These are phyloP conservation scores for Harpagoxenus sublaevis DNA, from an alignment of 2,888 invertebrate species.

Conservation along the genomic window DNA sequence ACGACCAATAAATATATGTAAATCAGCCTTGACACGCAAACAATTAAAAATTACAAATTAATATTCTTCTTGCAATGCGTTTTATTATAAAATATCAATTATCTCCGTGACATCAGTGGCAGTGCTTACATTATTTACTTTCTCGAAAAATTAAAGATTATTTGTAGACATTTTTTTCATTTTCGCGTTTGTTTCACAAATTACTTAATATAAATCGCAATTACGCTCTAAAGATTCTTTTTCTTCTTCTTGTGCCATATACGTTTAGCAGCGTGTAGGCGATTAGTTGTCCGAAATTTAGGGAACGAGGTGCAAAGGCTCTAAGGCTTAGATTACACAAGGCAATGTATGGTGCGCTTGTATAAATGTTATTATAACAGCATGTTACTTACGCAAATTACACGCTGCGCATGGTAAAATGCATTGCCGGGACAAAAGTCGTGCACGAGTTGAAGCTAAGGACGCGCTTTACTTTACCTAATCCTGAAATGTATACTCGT, in stretches of 20 bases:
- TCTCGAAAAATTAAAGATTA: neutral
- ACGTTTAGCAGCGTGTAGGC: neutral
- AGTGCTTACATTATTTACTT: neutral
- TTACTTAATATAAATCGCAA: constrained; percentile 26
- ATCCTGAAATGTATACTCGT: constrained; percentile 56
- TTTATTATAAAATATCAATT: constrained; percentile 10
- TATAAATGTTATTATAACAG: constrained; percentile 30
- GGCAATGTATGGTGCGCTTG: neutral
- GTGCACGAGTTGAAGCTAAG: constrained; percentile 45
- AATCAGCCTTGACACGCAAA: constrained; percentile 7
- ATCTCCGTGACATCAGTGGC: neutral
- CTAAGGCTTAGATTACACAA: neutral
- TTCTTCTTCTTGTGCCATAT: neutral
- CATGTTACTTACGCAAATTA: constrained; percentile 31
- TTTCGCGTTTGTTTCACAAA: neutral
- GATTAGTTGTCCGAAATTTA: neutral
- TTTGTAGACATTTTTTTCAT: neutral
- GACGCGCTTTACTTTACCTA: constrained; percentile 49
- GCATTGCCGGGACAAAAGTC: constrained; percentile 43
- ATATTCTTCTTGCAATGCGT: neutral
- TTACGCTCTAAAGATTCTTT: neutral
- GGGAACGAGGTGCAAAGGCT: neutral
- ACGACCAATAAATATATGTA: constrained; percentile 38
- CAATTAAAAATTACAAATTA: constrained; percentile 9
- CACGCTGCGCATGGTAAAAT: constrained; percentile 20